Evolutionary conservation across 2,797 vertebrate species (phyloP).

Genomic region (Hylomyscus alleni): DNA sequence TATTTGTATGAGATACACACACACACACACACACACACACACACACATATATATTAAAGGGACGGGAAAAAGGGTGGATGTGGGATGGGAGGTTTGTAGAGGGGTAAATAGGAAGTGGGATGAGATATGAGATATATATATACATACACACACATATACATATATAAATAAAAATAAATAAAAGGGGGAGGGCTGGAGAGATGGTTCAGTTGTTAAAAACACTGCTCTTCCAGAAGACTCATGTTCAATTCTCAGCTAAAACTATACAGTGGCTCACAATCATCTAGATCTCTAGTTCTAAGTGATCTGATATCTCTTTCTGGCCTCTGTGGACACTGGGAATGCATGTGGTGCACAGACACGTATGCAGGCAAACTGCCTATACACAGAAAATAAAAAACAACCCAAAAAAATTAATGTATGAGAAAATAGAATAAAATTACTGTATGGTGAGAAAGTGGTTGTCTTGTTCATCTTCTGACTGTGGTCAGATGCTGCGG

Average conservation of each 20-base stretch:
- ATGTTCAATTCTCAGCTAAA: not conserved
- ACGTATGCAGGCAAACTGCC: not conserved
- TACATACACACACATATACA: too few relatives aligned
- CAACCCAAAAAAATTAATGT: not conserved
- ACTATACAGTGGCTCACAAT: not conserved
- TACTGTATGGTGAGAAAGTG: not conserved
- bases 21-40: not conserved
- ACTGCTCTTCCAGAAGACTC: not conserved
- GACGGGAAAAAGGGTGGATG: too few relatives aligned
- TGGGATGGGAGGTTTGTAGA: too few relatives aligned
- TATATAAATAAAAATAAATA: too few relatives aligned
- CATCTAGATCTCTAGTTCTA: not conserved
- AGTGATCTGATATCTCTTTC: not conserved
- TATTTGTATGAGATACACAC: too few relatives aligned
- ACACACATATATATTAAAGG: not conserved
- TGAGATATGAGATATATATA: too few relatives aligned
- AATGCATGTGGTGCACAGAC: not conserved
- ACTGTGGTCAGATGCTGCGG: not conserved
- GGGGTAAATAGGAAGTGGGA: too few relatives aligned
- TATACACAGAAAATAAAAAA: not conserved
- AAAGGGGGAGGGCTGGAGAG: not conserved
- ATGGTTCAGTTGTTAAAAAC: not conserved
- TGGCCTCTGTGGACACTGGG: not conserved
- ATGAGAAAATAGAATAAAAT: not conserved
- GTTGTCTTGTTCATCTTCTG: slow-evolving; percentile 2